Evolutionary conservation across 1,140 invertebrate species (phyloP).

Genomic region (Rhopalosiphum padi): DNA sequence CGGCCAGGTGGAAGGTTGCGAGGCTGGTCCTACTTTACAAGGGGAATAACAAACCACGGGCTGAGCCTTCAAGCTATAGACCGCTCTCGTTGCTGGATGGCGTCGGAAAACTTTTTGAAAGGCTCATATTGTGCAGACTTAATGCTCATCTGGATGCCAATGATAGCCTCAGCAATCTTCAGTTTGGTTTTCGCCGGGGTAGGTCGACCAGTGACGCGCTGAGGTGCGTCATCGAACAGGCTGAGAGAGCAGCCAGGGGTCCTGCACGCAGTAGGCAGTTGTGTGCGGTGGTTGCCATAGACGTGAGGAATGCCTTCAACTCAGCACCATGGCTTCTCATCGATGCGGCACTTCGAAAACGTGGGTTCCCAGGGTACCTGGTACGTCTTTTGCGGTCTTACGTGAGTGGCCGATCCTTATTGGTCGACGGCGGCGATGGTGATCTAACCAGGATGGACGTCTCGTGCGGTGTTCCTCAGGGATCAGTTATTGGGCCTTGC

Average conservation of each 20-base stretch:
- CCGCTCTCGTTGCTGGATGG: no score
- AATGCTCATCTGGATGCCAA: no score
- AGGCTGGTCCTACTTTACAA: no score
- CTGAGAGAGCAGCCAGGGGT: neutral
- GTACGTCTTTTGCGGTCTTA: neutral
- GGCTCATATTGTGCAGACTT: no score
- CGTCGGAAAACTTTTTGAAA: no score
- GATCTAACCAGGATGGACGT: neutral
- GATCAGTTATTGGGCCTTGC: neutral
- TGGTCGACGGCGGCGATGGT: neutral
- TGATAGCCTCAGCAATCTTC: no score
- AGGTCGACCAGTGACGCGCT: no score
- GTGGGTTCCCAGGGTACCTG: neutral
- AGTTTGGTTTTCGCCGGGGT: no score
- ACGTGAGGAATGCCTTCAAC: neutral
- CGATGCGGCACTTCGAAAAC: neutral
- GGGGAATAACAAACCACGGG: no score
- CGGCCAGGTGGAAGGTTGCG: no score
- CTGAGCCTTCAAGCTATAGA: no score
- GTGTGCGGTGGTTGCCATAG: neutral
- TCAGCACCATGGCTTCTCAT: neutral
- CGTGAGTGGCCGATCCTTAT: neutral
- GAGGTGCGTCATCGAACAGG: no score
- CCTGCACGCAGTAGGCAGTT: neutral
- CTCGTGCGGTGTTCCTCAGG: neutral